These are phyloP conservation scores for Ceratotherium simum DNA, from an alignment of 2,113 vertebrate species.

Conservation along the genomic window DNA sequence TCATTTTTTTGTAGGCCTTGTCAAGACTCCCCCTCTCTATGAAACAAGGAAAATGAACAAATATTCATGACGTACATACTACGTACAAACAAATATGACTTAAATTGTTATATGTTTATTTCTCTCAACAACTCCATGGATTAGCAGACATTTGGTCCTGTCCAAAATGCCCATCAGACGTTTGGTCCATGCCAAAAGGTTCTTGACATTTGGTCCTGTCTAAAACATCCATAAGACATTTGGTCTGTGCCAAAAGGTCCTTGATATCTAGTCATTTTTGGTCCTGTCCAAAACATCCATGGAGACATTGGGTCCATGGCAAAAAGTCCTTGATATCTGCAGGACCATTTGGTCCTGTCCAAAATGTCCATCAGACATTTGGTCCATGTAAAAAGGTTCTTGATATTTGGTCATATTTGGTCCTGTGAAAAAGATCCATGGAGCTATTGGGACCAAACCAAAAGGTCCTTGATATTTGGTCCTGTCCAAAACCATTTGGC, in stretches of 20 bases:
- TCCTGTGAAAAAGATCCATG: background rate
- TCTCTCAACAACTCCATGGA: background rate
- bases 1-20: background rate
- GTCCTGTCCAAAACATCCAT: background rate
- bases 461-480: background rate
- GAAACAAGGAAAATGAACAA: background rate
- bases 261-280: too few relatives aligned
- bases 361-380: background rate
- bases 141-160: background rate
- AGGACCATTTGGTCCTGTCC: background rate
- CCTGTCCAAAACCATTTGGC: background rate
- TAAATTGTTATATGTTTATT: background rate
- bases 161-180: background rate
- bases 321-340: too few relatives aligned
- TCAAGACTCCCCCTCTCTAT: background rate
- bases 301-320: too few relatives aligned
- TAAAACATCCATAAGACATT: too few relatives aligned
- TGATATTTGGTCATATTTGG: too few relatives aligned
- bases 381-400: background rate
- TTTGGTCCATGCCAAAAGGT: too few relatives aligned
- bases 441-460: too few relatives aligned
- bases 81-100: background rate
- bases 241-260: too few relatives aligned
- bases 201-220: background rate
- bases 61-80: background rate